Base-by-base conservation (phyloP, 2,797 vertebrate genomes). In the Harpagifer antarcticus region DNA sequence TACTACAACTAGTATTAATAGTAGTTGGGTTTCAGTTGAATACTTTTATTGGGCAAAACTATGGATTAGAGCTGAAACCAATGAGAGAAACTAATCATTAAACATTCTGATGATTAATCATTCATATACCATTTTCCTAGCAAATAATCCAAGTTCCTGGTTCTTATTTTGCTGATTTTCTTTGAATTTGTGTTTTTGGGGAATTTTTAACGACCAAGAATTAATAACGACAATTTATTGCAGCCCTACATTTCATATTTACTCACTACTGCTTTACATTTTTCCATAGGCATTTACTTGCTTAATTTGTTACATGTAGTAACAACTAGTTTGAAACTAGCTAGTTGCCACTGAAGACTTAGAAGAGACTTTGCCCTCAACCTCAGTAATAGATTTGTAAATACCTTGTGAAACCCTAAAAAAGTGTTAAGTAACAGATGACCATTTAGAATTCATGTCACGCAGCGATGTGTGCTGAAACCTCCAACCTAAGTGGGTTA, bases 401-500 rank as follows among this genome's bases (percentile, higher is more conserved):
- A 42, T 19, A 43, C 17, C 33, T 16, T 14, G 2, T 52, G 5
- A 31, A 53, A 52, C 19, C 11, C 11, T 56, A 15, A 14, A 19
- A 16, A n/a, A 40, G 17, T 10, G n/a, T 10, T 72, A 77, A 33
- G 72, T 10, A 49, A 11, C n/a, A 31, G 9, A 50, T 20, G 16
- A 8, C 50, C 43, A 59, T 3, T 23, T n/a, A 33, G 1, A 3
- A 31, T 23, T 45, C n/a, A 55, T 68, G 45, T 71, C 48, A 27
- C 48, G 44, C 20, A 43, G 2, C 1, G 3, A 68, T 63, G 17
- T 27, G 40, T 43, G 42, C 19, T 47, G 53, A 65, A 69, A 17
- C 53, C 54, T 11, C 16, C 70, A 40, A 47, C 58, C 49, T 72
- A 53, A 79, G 49, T 15, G 23, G 33, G 37, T 88, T 81, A 78